These are phyloP conservation scores for Pristionchus exspectatus DNA, from an alignment of 2,888 invertebrate genomes.

Conservation along the genomic window DNA sequence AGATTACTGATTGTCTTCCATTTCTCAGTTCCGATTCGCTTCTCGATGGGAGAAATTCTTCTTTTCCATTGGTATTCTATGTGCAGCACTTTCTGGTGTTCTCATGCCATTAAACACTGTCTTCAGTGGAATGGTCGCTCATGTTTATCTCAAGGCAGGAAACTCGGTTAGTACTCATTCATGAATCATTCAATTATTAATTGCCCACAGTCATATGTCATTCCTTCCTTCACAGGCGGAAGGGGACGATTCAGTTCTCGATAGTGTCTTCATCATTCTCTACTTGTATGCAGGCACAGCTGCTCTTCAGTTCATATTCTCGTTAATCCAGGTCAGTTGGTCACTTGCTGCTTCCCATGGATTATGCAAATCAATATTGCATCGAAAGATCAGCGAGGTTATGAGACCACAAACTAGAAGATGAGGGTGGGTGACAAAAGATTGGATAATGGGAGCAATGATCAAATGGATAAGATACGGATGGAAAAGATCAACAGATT, in stretches of 20 bases:
- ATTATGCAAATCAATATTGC: neutral
- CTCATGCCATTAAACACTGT: slow-evolving; percentile 36
- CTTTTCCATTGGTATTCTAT: slow-evolving; percentile 11
- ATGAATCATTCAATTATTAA: neutral
- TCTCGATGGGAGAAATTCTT: neutral
- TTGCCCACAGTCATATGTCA: neutral
- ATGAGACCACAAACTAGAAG: neutral
- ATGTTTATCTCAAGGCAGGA: slow-evolving; percentile 47
- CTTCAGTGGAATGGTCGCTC: slow-evolving; percentile 41
- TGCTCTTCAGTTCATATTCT: slow-evolving; percentile 58
- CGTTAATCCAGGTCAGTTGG: slow-evolving; percentile 56
- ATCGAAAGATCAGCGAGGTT: neutral
- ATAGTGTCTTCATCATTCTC: slow-evolving; percentile 55
- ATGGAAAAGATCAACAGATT: neutral
- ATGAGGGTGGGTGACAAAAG: neutral
- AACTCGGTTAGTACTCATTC: neutral
- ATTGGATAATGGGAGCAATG: neutral
- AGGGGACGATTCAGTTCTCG: slow-evolving; percentile 57
- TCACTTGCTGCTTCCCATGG: neutral
- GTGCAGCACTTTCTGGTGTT: neutral
- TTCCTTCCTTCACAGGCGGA: neutral
- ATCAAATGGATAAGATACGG: neutral
- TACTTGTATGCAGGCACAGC: slow-evolving; percentile 57
- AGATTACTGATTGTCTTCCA: neutral
- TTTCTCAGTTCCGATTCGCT: slow-evolving; percentile 47